Base-by-base conservation (phyloP, 2,888 invertebrate species). In the Spicauda simplicius region DNA sequence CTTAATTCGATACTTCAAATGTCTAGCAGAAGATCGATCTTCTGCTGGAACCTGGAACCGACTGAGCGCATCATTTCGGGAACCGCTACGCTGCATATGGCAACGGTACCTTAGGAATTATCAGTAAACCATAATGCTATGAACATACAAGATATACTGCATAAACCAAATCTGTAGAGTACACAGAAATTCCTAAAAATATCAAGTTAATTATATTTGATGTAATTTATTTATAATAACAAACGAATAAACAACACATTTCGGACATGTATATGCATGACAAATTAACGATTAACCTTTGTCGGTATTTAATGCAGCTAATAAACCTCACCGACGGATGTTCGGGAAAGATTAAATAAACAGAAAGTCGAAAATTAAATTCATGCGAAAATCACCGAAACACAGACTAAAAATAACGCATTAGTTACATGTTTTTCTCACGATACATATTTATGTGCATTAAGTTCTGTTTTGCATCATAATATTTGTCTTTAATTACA, bases 311-410 rank as follows among this genome's bases (percentile, higher is more conserved):
- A 58, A 45, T 58, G 58, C 58, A 58, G 25, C 45, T 45, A 45
- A 58, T 58, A 58, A 58, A 58, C 58, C 45, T 12, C 14, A 25
- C 20, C 19, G 45, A 45, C 58, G 45, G 58, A 58, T 58, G 58
- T 45, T 6, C 6, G 58, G 14, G 41, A 20, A 58, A 58, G 20
- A 45, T 45, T 58, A 58, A 58, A 58, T 45, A 58, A 58, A 58
- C 58, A 58, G 25, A 58, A 58, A 58, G 58, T 58, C 58, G 20
- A 45, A 58, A 58, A 58, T 58, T 58, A 45, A n/a, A 45, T 57
- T 57, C 41, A 57, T 57, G 41, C 18, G 45, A 58, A 25, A 45
- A 58, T 58, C 19, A 20, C 58, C 19, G 45, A 25, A 2, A n/a
- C 25, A 41, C 57, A n/a, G 58, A 20, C 20, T 14, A 50, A 16